phyloP scores from a whole-genome alignment of 2,113 vertebrate genomes.

The Scomber colias region DNA sequence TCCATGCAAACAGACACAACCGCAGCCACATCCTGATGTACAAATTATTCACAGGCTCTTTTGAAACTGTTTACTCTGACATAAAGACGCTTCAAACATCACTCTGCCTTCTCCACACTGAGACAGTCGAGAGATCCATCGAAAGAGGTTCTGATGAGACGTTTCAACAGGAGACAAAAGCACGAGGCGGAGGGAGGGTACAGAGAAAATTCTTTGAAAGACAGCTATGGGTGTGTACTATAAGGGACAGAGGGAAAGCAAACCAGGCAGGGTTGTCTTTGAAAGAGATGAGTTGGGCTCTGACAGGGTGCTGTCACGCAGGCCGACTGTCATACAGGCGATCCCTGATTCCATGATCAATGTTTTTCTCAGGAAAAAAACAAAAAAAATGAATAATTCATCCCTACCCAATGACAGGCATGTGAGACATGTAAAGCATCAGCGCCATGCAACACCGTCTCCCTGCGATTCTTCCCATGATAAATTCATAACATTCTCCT shows the following conservation, averaged over 20 bases:
- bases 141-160: slow-evolving; percentile 51
- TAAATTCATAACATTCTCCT: slow-evolving; percentile 62
- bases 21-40: slow-evolving; percentile 27
- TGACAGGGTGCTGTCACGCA: slow-evolving; percentile 47
- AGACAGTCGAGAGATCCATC: slow-evolving; percentile 31
- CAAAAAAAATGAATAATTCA: slow-evolving; percentile 63
- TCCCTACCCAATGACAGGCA: slow-evolving; percentile 41
- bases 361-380: slow-evolving; percentile 48
- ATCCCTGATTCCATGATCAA: slow-evolving; percentile 62
- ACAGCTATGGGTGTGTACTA: slow-evolving; percentile 27
- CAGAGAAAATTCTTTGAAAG: slow-evolving; percentile 37
- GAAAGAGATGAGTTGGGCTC: slow-evolving; percentile 23
- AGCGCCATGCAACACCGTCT: slow-evolving; percentile 24
- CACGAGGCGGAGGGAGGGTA: slow-evolving; percentile 7
- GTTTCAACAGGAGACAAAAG: slow-evolving; percentile 41
- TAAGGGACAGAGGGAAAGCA: slow-evolving; percentile 23
- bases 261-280: slow-evolving; percentile 31
- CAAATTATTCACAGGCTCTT: slow-evolving; percentile 66
- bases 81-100: slow-evolving; percentile 10
- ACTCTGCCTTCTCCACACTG: slow-evolving; percentile 13
- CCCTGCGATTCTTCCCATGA: slow-evolving; percentile 37
- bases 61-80: slow-evolving; percentile 62
- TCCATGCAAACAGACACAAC: slow-evolving; percentile 53
- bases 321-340: slow-evolving; percentile 35
- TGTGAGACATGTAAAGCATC: slow-evolving; percentile 28